These are phyloP conservation scores for Cerceris ruficornis DNA, from an alignment of 2,888 invertebrate genomes.

Conservation along the genomic window DNA sequence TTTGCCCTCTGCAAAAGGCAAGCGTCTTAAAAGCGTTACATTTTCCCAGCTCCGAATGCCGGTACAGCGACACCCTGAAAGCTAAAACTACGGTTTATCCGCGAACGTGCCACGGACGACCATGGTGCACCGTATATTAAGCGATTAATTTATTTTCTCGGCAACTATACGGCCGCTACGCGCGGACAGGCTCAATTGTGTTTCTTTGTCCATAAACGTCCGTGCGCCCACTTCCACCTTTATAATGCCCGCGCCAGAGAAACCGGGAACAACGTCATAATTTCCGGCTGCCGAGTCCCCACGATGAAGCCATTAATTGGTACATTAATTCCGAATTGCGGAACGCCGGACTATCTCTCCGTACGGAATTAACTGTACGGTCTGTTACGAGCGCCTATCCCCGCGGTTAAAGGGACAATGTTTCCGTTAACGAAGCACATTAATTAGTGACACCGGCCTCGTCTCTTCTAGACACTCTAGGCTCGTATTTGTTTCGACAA, in stretches of 20 bases:
- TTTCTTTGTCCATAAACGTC: constrained; percentile 49
- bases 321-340: constrained; percentile 58
- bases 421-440: constrained; percentile 34
- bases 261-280: constrained; percentile 50
- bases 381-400: constrained; percentile 23
- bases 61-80: constrained; percentile 36
- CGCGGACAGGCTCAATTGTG: constrained; percentile 41
- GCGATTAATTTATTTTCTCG: constrained; percentile 48
- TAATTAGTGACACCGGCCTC: constrained; percentile 41
- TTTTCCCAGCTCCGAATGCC: constrained; percentile 15
- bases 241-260: constrained; percentile 19
- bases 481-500: neutral
- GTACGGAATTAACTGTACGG: constrained; percentile 44
- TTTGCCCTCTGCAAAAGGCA: neutral
- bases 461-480: neutral
- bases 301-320: constrained; percentile 65
- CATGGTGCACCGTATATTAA: constrained; percentile 4
- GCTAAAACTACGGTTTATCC: constrained; percentile 20
- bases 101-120: neutral
- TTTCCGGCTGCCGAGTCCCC: constrained; percentile 40
- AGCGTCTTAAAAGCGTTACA: constrained; percentile 7
- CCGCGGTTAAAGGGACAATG: constrained; percentile 44
- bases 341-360: constrained; percentile 16
- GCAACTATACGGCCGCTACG: neutral
- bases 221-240: constrained; percentile 18